These are phyloP conservation scores for Turdus rufiventris DNA, from an alignment of 2,113 vertebrate species.

Conservation along the genomic window DNA sequence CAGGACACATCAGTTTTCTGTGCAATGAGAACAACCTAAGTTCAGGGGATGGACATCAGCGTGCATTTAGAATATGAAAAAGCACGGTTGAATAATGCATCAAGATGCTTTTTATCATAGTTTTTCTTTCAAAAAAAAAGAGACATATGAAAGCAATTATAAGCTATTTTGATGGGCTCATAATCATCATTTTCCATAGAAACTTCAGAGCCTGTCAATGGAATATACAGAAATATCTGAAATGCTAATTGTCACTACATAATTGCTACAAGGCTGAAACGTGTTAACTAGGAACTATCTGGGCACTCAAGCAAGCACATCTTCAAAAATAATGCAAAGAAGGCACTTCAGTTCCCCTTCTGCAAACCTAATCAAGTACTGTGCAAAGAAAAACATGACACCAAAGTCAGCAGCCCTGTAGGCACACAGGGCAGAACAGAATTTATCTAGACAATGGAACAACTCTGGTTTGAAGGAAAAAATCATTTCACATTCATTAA, in stretches of 20 bases:
- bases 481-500: not conserved
- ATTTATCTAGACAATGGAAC: not conserved
- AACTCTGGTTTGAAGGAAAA: not conserved
- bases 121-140: not conserved
- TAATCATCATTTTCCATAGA: conserved; percentile 27
- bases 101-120: not conserved
- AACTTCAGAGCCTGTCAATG: conserved; percentile 23
- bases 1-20: not conserved
- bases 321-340: not conserved
- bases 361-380: not conserved
- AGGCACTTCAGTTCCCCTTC: not conserved
- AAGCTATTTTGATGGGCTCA: not conserved
- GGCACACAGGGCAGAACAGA: not conserved
- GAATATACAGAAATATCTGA: conserved; percentile 24
- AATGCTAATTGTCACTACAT: conserved; percentile 22
- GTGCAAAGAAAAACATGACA: not conserved
- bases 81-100: not conserved
- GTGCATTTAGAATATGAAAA: not conserved
- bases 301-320: not conserved
- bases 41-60: not conserved
- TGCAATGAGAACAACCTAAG: not conserved
- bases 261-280: conserved; percentile 41
- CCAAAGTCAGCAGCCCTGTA: not conserved
- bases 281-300: conserved; percentile 1
- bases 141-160: not conserved